phyloP scores from a whole-genome alignment of 1,140 invertebrate genomes.

The Monochamus saltuarius region DNA sequence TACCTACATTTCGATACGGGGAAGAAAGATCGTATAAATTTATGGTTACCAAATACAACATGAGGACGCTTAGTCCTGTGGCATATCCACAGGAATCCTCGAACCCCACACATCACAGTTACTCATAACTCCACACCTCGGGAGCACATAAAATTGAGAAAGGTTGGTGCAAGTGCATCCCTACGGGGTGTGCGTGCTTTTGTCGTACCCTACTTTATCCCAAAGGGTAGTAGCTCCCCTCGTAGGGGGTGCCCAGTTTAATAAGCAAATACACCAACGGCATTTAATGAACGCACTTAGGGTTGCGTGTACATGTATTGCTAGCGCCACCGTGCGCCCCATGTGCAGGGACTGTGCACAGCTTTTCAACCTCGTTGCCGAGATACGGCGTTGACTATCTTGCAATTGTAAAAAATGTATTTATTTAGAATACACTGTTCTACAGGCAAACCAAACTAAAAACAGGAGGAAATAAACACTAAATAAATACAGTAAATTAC shows the following conservation, averaged over 20 bases:
- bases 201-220: constrained; percentile 32
- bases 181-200: neutral
- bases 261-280: constrained; percentile 48
- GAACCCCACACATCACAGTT: neutral
- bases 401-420: no score
- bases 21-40: no score
- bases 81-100: neutral
- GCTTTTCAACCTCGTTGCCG: no score
- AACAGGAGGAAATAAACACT: no score
- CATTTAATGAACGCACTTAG: constrained; percentile 50
- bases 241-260: constrained; percentile 36
- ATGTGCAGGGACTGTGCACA: no score
- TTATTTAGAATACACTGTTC: no score
- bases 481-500: no score
- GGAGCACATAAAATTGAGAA: constrained; percentile 1
- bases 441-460: no score
- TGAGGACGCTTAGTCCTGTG: no score
- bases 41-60: no score
- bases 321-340: constrained; percentile 11
- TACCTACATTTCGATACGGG: no score
- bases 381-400: no score
- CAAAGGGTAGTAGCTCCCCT: constrained; percentile 39
- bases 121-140: neutral
- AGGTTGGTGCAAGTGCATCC: constrained; percentile 23
- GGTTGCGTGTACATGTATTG: constrained; percentile 18